Percentiles rank a stretch among this genome's conserved stretches.
Conservation (phyloP, 2,888 invertebrate genomes). For the Diadegma fenestrale region DNA sequence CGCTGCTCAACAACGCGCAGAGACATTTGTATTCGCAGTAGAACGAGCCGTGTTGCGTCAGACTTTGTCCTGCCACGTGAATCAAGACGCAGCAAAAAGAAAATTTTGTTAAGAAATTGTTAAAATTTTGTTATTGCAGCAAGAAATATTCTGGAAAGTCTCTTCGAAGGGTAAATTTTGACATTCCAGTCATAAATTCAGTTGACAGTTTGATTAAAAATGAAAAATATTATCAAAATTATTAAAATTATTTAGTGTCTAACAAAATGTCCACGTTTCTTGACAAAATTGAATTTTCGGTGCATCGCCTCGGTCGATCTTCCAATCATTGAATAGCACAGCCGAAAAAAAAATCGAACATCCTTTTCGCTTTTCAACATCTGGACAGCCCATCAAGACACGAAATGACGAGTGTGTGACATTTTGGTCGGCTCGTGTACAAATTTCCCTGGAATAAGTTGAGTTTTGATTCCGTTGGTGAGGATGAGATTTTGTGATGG, state of each 20-base stretch:
- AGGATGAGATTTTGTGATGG: constrained; percentile 40
- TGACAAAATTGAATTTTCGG: no score
- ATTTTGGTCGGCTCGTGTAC: neutral
- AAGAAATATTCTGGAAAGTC: no score
- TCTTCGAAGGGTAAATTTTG: no score
- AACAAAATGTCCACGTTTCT: no score
- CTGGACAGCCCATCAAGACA: neutral
- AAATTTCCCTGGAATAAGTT: neutral
- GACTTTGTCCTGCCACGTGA: neutral
- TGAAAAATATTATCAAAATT: no score
- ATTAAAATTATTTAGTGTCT: no score
- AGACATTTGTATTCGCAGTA: neutral
- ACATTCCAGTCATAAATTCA: no score
- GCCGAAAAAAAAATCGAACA: neutral
- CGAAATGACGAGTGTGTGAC: neutral
- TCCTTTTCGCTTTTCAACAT: neutral
- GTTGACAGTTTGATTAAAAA: no score
- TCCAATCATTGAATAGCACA: neutral
- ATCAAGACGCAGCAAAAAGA: no score
- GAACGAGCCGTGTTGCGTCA: neutral
- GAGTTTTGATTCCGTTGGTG: constrained; percentile 36
- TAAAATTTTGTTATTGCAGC: no score
- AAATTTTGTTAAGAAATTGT: no score
- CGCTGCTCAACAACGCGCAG: neutral
- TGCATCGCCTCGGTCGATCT: neutral